Evolutionary conservation across 2,113 vertebrate species (phyloP).

Genomic region (Bolborhynchus lineola): DNA sequence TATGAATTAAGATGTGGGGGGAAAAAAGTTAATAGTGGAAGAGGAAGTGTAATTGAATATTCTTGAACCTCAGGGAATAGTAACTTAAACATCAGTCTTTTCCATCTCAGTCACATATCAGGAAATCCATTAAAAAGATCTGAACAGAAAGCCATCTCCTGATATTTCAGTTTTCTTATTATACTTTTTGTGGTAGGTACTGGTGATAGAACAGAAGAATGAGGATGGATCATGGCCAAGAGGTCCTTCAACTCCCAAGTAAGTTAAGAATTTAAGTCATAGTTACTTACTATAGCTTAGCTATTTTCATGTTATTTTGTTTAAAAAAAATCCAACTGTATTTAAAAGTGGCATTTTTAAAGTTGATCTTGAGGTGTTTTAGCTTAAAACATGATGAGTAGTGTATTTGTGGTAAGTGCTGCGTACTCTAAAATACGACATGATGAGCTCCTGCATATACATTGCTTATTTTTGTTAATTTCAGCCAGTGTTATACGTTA

Average conservation of each 20-base stretch:
- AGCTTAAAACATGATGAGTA: not conserved
- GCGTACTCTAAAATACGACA: not conserved
- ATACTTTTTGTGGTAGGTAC: constrained; percentile 78
- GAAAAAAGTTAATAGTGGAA: not conserved
- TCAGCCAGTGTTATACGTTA: not conserved
- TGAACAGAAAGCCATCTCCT: not conserved
- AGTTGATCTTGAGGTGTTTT: not conserved
- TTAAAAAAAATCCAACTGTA: not conserved
- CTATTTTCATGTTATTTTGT: not conserved
- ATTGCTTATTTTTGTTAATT: not conserved
- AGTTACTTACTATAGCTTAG: not conserved
- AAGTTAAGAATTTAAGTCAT: constrained; percentile 70
- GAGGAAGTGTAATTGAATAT: not conserved
- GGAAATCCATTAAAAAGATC: not conserved
- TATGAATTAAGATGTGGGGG: not conserved
- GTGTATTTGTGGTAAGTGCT: not conserved
- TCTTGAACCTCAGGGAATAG: not conserved
- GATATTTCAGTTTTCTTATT: constrained; percentile 5
- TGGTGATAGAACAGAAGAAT: constrained; percentile 98
- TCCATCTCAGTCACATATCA: not conserved
- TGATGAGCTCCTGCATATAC: not conserved
- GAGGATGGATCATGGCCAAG: constrained; percentile 96
- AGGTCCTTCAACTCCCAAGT: constrained; percentile 92
- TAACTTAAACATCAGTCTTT: not conserved
- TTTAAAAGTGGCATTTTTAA: not conserved